phyloP scores from a whole-genome alignment of 1,140 invertebrate genomes.

The Scylla paramamosain region DNA sequence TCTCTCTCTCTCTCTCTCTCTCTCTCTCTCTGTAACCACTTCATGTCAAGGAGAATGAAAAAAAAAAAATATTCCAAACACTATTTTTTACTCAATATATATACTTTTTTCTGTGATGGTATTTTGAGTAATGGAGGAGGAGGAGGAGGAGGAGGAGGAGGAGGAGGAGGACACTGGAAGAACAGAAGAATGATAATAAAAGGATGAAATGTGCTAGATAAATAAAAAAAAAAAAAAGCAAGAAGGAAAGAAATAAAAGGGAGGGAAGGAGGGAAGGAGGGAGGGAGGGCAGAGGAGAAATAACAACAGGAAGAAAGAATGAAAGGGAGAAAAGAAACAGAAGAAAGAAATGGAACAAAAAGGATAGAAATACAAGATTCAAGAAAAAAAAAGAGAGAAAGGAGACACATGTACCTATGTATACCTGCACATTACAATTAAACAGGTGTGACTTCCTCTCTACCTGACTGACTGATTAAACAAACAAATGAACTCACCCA shows the following conservation, averaged over 20 bases:
- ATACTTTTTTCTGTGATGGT: background rate
- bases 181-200: background rate
- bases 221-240: background rate
- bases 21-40: background rate
- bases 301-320: too few species aligned
- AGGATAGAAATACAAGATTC: too few species aligned
- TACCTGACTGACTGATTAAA: background rate
- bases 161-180: conserved; percentile 17
- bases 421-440: too few species aligned
- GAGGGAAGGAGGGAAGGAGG: too few species aligned
- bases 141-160: conserved; percentile 17
- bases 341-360: too few species aligned
- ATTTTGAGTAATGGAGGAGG: background rate
- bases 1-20: conserved; percentile 43
- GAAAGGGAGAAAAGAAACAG: too few species aligned
- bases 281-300: too few species aligned
- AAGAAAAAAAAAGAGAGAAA: too few species aligned
- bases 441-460: too few species aligned
- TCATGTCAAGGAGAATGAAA: background rate
- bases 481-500: background rate
- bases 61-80: background rate
- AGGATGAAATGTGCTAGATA: background rate
- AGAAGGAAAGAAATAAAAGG: background rate
- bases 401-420: too few species aligned
- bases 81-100: too few species aligned